phyloP scores from a whole-genome alignment of 1,140 invertebrate species.

The Anastrepha obliqua region DNA sequence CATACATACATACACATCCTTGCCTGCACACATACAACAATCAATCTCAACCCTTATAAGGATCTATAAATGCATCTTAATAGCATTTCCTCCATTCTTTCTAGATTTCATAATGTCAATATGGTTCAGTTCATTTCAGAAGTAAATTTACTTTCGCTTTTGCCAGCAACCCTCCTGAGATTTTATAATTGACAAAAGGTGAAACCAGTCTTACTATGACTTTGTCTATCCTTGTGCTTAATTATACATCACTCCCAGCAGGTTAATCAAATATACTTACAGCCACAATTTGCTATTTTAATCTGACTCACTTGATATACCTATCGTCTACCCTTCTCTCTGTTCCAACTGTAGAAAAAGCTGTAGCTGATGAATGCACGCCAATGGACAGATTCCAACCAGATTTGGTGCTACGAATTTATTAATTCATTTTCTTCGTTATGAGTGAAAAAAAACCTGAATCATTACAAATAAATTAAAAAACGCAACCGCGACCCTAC shows the following conservation, averaged over 20 bases:
- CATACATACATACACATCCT: no score
- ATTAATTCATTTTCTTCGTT: not conserved
- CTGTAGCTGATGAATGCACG: no score
- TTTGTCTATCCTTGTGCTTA: not conserved
- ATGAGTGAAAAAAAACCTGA: not conserved
- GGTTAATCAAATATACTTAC: conserved; percentile 3
- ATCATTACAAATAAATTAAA: conserved; percentile 26
- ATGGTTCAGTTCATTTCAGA: no score
- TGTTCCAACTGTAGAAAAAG: not conserved
- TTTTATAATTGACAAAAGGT: not conserved
- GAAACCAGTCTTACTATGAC: not conserved
- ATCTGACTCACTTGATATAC: no score
- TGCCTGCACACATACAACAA: no score
- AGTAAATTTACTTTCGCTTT: no score
- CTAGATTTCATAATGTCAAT: no score
- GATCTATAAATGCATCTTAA: no score
- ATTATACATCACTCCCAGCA: not conserved
- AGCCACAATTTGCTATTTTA: no score
- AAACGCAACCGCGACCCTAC: not conserved
- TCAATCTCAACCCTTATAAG: no score
- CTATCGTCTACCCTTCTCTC: not conserved
- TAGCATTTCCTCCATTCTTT: no score
- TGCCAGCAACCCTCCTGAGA: no score
- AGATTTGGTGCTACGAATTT: not conserved
- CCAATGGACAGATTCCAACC: not conserved